phyloP scores from a whole-genome alignment of 1,140 invertebrate species.

The Drosophila sturtevanti region DNA sequence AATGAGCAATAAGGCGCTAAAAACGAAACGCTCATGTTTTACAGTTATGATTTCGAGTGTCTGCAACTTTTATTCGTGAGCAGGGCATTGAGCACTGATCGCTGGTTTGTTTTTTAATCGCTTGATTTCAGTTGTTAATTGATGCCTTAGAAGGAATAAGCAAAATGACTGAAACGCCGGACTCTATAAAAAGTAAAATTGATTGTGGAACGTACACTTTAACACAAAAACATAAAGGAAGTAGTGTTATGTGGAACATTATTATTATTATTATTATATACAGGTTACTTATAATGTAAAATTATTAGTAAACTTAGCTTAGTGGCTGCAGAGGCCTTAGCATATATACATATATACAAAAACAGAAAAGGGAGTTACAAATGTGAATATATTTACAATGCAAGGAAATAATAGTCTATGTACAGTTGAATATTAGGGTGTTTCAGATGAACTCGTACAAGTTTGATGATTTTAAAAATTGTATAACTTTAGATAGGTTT shows the following conservation, averaged over 20 bases:
- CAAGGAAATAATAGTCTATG: too few relatives aligned
- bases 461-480: too few relatives aligned
- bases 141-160: conserved; percentile 5
- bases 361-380: too few relatives aligned
- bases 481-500: too few relatives aligned
- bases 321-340: too few relatives aligned
- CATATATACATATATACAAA: too few relatives aligned
- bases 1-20: conserved; percentile 17
- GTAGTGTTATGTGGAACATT: conserved; percentile 29
- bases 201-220: conserved; percentile 17
- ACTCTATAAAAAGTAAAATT: conserved; percentile 29
- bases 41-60: conserved; percentile 18
- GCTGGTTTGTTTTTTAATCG: conserved; percentile 18
- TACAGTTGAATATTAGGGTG: too few relatives aligned
- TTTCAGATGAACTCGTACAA: too few relatives aligned
- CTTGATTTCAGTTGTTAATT: conserved; percentile 7
- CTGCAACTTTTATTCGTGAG: neutral
- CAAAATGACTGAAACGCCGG: conserved; percentile 6
- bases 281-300: too few relatives aligned
- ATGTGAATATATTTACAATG: too few relatives aligned
- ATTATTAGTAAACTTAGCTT: too few relatives aligned
- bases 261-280: too few relatives aligned
- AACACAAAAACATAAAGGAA: conserved; percentile 11
- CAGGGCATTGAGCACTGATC: conserved; percentile 9
- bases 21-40: conserved; percentile 25